These are phyloP conservation scores for Tenrec ecaudatus DNA, from an alignment of 2,113 vertebrate genomes.

Conservation along the genomic window DNA sequence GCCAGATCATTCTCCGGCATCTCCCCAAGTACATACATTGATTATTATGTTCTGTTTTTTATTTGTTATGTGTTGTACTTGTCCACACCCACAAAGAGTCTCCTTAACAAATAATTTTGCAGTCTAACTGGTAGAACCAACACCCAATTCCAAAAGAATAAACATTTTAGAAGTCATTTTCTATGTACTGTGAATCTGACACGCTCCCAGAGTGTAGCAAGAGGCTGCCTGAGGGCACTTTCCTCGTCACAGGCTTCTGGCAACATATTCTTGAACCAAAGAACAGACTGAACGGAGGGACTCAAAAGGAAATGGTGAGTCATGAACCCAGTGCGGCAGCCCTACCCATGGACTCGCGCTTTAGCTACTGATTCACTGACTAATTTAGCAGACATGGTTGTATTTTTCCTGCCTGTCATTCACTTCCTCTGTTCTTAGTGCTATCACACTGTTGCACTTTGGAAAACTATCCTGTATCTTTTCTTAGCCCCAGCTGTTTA, in stretches of 20 bases:
- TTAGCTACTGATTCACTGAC: neutral
- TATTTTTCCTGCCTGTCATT: neutral
- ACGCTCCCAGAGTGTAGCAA: neutral
- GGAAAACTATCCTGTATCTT: neutral
- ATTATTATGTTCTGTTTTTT: neutral
- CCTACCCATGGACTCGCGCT: neutral
- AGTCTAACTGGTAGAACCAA: neutral
- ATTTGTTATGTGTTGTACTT: neutral
- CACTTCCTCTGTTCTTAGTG: neutral
- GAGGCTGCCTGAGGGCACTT: neutral
- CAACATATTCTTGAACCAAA: conserved; percentile 31
- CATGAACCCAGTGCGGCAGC: neutral
- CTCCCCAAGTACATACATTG: neutral
- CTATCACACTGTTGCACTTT: neutral
- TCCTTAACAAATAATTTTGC: neutral
- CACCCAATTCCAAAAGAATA: conserved; percentile 19
- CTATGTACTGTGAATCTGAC: conserved; percentile 37
- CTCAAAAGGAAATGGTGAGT: neutral
- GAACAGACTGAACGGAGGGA: neutral
- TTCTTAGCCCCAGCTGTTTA: neutral
- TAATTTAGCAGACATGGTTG: neutral
- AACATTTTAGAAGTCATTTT: conserved; percentile 30
- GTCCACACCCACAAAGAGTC: neutral
- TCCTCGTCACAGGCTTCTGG: neutral
- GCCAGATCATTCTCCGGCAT: neutral